phyloP scores from a whole-genome alignment of 1,140 invertebrate species.

The Phymastichus coffea region DNA sequence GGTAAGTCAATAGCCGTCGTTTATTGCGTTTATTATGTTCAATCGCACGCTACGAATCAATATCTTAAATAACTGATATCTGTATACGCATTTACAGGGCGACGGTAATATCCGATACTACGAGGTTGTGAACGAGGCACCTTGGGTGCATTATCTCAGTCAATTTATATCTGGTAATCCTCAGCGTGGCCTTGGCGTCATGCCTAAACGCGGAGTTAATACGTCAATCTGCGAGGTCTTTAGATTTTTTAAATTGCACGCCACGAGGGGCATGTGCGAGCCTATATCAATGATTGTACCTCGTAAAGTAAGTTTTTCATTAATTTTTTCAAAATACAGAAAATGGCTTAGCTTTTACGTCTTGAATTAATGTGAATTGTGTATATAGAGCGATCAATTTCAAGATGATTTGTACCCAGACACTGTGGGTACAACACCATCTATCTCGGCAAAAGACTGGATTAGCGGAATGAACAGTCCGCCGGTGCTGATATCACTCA shows the following conservation, averaged over 20 bases:
- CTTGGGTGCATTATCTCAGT: conserved; percentile 86
- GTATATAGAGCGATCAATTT: conserved; percentile 70
- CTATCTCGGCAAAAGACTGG: conserved; percentile 86
- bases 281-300: conserved; percentile 95
- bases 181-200: conserved; percentile 84
- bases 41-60: too few species aligned
- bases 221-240: conserved; percentile 81
- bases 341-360: too few species aligned
- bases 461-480: conserved; percentile 78
- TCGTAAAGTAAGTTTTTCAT: conserved; percentile 64
- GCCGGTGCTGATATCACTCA: conserved; percentile 82
- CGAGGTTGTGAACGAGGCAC: conserved; percentile 82
- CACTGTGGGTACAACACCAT: conserved; percentile 79
- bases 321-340: conserved; percentile 14
- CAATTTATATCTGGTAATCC: conserved; percentile 89
- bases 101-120: conserved; percentile 95
- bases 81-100: conserved; percentile 71
- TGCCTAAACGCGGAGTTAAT: conserved; percentile 91
- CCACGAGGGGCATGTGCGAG: conserved; percentile 82
- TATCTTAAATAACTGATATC: too few species aligned
- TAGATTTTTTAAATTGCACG: conserved; percentile 91
- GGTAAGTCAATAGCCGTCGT: conserved; percentile 51
- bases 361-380: too few species aligned
- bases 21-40: too few species aligned
- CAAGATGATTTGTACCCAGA: conserved; percentile 93